Percentiles rank a stretch among this genome's conserved stretches.
phyloP scores from a whole-genome alignment of 2,797 vertebrate genomes.

The Microctenopoma lineatum region DNA sequence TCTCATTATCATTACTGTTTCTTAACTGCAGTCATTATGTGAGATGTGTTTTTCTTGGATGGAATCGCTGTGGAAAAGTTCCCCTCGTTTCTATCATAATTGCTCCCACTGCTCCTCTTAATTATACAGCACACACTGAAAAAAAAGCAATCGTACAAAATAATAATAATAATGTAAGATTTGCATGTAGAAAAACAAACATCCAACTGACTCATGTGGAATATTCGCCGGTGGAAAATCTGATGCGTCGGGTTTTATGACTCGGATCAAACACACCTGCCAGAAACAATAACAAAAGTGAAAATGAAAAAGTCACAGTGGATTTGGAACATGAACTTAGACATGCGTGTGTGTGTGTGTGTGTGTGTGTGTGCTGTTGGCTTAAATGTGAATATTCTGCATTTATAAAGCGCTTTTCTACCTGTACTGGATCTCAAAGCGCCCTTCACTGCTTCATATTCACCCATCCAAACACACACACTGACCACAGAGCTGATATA shows the following conservation, averaged over 20 bases:
- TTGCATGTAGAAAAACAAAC: slow-evolving; percentile 21
- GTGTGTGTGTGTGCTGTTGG: no score
- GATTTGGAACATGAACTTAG: not conserved
- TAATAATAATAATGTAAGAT: slow-evolving; percentile 11
- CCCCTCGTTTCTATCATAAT: slow-evolving; percentile 36
- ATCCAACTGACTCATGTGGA: not conserved
- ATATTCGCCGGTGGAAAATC: slow-evolving; percentile 2
- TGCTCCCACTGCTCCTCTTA: slow-evolving; percentile 29
- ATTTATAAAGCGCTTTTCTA: no score
- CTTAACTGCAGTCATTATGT: slow-evolving; percentile 41
- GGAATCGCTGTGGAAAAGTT: slow-evolving; percentile 36
- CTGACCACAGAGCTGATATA: no score
- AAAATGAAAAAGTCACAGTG: not conserved
- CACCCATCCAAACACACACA: no score
- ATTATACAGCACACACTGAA: slow-evolving; percentile 36
- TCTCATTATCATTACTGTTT: slow-evolving; percentile 44
- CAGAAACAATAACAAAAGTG: not conserved
- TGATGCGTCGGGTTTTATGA: not conserved
- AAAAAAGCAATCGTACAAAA: slow-evolving; percentile 34
- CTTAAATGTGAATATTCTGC: no score
- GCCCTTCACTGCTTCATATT: no score
- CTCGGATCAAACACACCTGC: not conserved
- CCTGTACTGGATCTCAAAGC: no score
- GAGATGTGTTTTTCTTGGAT: slow-evolving; percentile 65
- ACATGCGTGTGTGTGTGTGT: no score